These are phyloP conservation scores for Tinamus guttatus DNA, from an alignment of 2,113 vertebrate genomes.

Conservation along the genomic window DNA sequence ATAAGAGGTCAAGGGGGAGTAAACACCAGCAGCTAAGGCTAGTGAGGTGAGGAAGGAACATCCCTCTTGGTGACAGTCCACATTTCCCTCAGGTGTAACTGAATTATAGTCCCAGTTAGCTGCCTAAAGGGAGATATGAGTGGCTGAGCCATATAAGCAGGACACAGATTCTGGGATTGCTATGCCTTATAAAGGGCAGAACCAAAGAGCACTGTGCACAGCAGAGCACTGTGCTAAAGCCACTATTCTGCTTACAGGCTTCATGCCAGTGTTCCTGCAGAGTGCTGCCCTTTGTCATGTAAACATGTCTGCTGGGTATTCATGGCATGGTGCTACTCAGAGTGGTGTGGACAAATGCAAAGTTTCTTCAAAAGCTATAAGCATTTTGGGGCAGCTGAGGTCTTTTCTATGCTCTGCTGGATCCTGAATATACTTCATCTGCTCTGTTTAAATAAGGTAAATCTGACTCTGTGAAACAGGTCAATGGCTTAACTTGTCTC, in stretches of 20 bases:
- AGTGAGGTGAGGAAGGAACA: not conserved
- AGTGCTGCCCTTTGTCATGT: not conserved
- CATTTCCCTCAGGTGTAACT: not conserved
- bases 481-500: not conserved
- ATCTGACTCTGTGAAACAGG: not conserved
- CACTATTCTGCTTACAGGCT: not conserved
- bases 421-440: not conserved
- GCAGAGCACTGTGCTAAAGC: rapidly evolving
- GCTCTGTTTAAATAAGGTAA: constrained; percentile 25
- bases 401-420: not conserved
- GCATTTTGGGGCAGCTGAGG: not conserved
- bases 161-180: not conserved
- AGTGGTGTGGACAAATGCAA: not conserved
- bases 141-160: rapidly evolving
- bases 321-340: rapidly evolving
- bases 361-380: not conserved
- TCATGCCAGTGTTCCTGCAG: not conserved
- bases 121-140: not conserved
- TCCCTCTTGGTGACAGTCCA: not conserved
- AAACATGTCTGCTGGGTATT: not conserved
- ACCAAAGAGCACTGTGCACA: not conserved
- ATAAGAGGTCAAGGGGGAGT: not conserved
- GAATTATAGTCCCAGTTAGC: not conserved
- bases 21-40: not conserved
- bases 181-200: not conserved